phyloP scores from a whole-genome alignment of 35 echinoderm and acorn worm species.

The Hemicentrotus pulcherrimus region DNA sequence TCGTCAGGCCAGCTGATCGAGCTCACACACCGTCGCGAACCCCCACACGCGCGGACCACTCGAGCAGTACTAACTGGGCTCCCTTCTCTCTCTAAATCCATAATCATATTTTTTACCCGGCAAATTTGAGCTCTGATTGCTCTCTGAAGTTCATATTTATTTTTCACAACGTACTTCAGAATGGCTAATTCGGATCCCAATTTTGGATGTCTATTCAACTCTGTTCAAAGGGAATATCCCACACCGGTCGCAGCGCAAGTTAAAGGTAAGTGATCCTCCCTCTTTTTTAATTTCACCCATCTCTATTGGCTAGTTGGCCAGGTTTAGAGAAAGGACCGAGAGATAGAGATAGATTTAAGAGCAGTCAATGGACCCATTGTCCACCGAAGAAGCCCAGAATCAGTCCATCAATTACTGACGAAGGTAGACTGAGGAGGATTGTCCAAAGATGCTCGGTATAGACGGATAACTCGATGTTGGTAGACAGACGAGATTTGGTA shows the following conservation, averaged over 20 bases:
- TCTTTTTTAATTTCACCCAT: not conserved
- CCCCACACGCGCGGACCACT: conserved; percentile 13
- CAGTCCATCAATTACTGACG: conserved; percentile 13
- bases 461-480: not conserved
- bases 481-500: not conserved
- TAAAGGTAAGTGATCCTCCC: conserved; percentile 60
- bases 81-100: not conserved
- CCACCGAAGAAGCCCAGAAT: not conserved
- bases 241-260: conserved; percentile 57
- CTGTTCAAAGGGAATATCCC: conserved; percentile 65
- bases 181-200: conserved; percentile 62
- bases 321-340: not conserved
- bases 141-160: conserved; percentile 15
- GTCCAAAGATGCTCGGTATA: conserved; percentile 17
- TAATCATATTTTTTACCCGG: not conserved
- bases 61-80: conserved; percentile 46
- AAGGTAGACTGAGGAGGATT: conserved; percentile 7
- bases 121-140: conserved; percentile 16
- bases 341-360: not conserved
- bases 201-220: conserved; percentile 71
- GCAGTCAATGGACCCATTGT: not conserved
- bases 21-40: conserved; percentile 23
- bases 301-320: too few relatives aligned
- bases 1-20: conserved; percentile 39
- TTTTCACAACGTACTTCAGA: conserved; percentile 21